phyloP scores from a whole-genome alignment of 1,140 invertebrate species.

The Drosophila eugracilis region DNA sequence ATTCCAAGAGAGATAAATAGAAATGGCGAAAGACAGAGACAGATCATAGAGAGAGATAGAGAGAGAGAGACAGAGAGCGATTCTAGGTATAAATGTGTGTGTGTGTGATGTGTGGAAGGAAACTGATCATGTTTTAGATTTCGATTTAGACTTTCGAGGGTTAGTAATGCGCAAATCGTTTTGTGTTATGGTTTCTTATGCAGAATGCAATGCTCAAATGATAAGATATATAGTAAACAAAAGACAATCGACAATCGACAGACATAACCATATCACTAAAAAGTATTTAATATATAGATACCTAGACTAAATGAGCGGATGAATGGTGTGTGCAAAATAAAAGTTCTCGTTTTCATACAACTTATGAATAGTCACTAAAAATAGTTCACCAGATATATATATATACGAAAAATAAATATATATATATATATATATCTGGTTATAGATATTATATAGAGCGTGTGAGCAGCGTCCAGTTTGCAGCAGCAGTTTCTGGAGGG shows the following conservation, averaged over 20 bases:
- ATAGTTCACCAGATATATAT: slow-evolving; percentile 35
- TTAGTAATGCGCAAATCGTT: slow-evolving; percentile 55
- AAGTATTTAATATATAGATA: slow-evolving; percentile 28
- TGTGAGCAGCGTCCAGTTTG: slow-evolving; percentile 58
- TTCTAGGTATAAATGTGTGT: slow-evolving; percentile 32
- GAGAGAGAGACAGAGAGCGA: slow-evolving; percentile 34
- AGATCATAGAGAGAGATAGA: slow-evolving; percentile 22
- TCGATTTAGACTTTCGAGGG: slow-evolving; percentile 19
- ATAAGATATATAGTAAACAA: too few relatives aligned
- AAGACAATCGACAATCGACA: slow-evolving; percentile 32
- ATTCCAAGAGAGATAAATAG: slow-evolving; percentile 36
- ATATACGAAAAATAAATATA: too few relatives aligned
- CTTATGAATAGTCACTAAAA: slow-evolving; percentile 57
- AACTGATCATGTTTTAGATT: slow-evolving; percentile 42
- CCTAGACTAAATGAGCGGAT: slow-evolving; percentile 39
- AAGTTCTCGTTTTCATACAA: slow-evolving; percentile 49
- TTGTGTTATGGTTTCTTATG: slow-evolving; percentile 35
- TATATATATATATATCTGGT: slow-evolving; percentile 32
- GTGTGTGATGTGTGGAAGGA: slow-evolving; percentile 40
- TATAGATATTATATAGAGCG: slow-evolving; percentile 42
- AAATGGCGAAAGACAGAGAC: slow-evolving; percentile 37
- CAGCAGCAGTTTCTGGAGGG: slow-evolving; percentile 45
- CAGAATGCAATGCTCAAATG: slow-evolving; percentile 56
- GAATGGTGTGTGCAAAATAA: slow-evolving; percentile 52
- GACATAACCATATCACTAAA: slow-evolving; percentile 28